phyloP scores from a whole-genome alignment of 2,888 invertebrate genomes.

The Mylabris sibirica region DNA sequence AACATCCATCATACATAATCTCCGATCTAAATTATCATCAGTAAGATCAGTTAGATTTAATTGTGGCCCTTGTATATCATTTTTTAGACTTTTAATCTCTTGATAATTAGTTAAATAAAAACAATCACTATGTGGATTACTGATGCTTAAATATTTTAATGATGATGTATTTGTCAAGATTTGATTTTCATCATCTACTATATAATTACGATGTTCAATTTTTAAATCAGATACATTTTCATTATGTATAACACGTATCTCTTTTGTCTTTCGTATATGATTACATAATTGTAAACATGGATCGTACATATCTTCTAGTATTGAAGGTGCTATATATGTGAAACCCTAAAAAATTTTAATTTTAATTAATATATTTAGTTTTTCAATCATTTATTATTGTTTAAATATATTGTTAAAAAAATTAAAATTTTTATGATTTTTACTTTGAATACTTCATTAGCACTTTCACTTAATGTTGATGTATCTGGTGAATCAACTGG shows the following conservation, averaged over 20 bases:
- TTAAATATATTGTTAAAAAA: no score
- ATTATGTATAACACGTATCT: slow-evolving; percentile 38
- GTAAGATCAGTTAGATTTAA: no score
- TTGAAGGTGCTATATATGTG: slow-evolving; percentile 97
- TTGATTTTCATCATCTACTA: not conserved
- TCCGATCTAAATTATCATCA: slow-evolving; percentile 19
- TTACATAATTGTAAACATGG: not conserved
- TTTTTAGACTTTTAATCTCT: not conserved
- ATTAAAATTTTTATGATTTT: slow-evolving; percentile 43
- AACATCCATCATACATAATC: slow-evolving; percentile 55
- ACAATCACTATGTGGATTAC: not conserved
- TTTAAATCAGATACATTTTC: not conserved
- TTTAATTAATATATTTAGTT: not conserved
- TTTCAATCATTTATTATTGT: no score
- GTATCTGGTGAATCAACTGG: slow-evolving; percentile 98
- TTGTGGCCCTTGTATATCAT: slow-evolving; percentile 21
- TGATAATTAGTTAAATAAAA: not conserved
- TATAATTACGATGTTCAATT: not conserved
- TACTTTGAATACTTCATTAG: slow-evolving; percentile 96
- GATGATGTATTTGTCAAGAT: not conserved
- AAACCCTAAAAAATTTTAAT: slow-evolving; percentile 79
- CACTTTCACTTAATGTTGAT: slow-evolving; percentile 93
- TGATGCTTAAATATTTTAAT: not conserved
- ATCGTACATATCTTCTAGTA: slow-evolving; percentile 79
- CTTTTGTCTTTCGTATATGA: slow-evolving; percentile 58